Evolutionary conservation across 2,113 vertebrate species (phyloP).

Genomic region (Panthera tigris): DNA sequence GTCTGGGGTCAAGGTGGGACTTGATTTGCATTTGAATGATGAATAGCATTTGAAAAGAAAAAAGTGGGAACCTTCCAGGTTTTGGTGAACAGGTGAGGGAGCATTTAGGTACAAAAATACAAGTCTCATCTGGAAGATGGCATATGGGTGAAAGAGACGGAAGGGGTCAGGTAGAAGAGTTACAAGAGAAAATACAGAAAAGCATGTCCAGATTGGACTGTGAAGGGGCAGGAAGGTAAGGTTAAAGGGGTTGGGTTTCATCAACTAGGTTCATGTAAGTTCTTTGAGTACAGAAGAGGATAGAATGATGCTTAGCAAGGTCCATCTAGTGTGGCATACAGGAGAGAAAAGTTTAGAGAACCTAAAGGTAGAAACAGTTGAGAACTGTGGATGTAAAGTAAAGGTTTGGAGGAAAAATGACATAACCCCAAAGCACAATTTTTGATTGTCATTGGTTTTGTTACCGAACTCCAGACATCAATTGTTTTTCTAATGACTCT

Average conservation of each 20-base stretch:
- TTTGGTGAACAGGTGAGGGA: neutral
- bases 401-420: neutral
- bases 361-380: neutral
- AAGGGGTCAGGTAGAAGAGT: neutral
- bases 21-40: neutral
- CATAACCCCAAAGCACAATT: neutral
- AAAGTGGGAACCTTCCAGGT: neutral
- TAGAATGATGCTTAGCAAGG: neutral
- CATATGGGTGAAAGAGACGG: neutral
- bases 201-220: neutral
- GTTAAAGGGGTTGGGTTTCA: neutral
- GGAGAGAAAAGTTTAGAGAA: neutral
- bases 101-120: neutral
- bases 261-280: neutral
- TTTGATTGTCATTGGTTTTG: neutral
- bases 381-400: neutral
- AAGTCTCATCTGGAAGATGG: neutral
- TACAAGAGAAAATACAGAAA: neutral
- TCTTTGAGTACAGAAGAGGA: neutral
- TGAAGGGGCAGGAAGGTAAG: neutral
- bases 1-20: neutral
- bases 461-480: neutral
- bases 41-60: neutral
- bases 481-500: neutral
- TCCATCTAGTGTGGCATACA: neutral